phyloP scores from a whole-genome alignment of 1,140 invertebrate genomes.

The Hypsibius dujardini region DNA sequence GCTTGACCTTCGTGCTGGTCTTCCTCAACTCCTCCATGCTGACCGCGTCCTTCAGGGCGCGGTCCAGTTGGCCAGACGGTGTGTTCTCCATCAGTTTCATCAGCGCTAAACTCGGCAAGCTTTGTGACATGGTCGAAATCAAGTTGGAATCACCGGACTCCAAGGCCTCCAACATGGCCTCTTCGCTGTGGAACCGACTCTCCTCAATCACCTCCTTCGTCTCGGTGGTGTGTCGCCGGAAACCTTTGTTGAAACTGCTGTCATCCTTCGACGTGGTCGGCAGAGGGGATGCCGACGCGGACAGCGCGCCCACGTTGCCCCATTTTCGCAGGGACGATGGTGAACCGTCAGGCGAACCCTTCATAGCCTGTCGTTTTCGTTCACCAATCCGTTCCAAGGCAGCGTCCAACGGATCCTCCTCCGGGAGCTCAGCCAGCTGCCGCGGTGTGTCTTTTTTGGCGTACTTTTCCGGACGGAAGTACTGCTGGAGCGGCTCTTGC shows the following conservation, averaged over 20 bases:
- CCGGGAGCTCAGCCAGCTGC: background rate
- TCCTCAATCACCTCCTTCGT: slow-evolving; percentile 15
- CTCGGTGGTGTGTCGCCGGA: background rate
- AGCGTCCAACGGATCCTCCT: background rate
- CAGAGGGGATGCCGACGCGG: background rate
- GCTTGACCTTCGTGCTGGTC: background rate
- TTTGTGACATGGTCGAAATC: slow-evolving; percentile 6
- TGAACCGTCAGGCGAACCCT: background rate
- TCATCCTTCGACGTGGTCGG: background rate
- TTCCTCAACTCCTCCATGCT: background rate
- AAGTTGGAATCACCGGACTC: slow-evolving; percentile 1
- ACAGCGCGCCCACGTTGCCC: background rate
- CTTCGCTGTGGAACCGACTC: background rate
- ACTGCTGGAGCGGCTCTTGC: background rate
- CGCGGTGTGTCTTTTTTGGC: background rate
- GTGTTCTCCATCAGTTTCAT: background rate
- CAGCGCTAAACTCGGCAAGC: background rate
- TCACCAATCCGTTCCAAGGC: background rate
- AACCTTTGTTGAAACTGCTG: background rate
- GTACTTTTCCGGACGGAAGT: background rate
- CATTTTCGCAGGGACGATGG: slow-evolving; percentile 3
- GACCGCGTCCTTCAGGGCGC: background rate
- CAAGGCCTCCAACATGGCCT: background rate
- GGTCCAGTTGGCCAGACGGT: background rate
- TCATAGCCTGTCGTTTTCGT: background rate